phyloP scores from a whole-genome alignment of 30 jellyfish, hydroid and myxozoan genomes.

The Cassiopea xamachana region DNA sequence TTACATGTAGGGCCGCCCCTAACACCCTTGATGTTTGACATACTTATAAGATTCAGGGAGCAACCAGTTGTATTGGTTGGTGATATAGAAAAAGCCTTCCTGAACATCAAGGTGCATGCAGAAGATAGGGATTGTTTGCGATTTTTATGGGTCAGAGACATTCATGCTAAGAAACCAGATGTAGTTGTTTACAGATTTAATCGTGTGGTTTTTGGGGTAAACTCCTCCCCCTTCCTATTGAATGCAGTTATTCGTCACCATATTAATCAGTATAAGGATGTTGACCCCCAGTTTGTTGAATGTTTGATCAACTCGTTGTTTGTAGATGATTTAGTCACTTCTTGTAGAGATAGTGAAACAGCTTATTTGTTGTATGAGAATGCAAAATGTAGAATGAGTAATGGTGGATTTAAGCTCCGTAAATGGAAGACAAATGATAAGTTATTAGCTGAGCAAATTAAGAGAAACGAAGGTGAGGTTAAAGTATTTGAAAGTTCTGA shows the following conservation, averaged over 20 bases:
- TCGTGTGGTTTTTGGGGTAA: slow-evolving; percentile 8
- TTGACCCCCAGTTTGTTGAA: slow-evolving; percentile 25
- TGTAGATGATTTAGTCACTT: slow-evolving; percentile 43
- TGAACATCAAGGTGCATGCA: neutral
- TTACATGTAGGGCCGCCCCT: slow-evolving; percentile 38
- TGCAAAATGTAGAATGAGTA: slow-evolving; percentile 27
- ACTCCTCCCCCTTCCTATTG: slow-evolving; percentile 43
- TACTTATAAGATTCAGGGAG: slow-evolving; percentile 27
- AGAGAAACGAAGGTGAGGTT: slow-evolving; percentile 10
- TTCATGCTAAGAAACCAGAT: neutral
- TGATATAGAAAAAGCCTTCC: slow-evolving; percentile 26
- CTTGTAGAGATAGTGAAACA: slow-evolving; percentile 20
- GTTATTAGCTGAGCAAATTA: neutral
- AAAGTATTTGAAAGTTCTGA: neutral
- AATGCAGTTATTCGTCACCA: slow-evolving; percentile 45
- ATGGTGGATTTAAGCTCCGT: slow-evolving; percentile 37
- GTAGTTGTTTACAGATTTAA: neutral
- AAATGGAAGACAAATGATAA: slow-evolving; percentile 32
- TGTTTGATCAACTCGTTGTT: neutral
- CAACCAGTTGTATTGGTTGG: slow-evolving; percentile 4
- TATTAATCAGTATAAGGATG: slow-evolving; percentile 3
- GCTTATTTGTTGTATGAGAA: slow-evolving; percentile 27
- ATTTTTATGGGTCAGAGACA: neutral
- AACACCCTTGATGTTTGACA: slow-evolving; percentile 18
- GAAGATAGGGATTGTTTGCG: slow-evolving; percentile 5